Base-by-base conservation (phyloP, 2,888 invertebrate genomes). In the Harpagoxenus sublaevis region DNA sequence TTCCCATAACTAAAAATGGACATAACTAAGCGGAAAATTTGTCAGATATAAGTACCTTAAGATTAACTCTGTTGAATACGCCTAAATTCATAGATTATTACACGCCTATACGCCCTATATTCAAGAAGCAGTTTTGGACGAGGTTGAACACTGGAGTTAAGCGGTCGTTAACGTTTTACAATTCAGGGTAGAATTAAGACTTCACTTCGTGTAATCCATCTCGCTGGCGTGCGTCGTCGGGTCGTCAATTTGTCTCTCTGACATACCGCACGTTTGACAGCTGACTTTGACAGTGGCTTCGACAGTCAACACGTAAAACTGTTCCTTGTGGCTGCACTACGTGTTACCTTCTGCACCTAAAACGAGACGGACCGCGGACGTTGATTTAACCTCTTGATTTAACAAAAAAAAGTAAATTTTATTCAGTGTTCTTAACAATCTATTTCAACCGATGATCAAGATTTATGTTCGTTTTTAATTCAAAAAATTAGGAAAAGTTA, bases 11-110 rank as follows among this genome's bases (percentile, higher is more conserved):
- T 35, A 3, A 45, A 70, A 31, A 5, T 51, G 18, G n/a, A n/a
- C 18, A 31, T 8, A 0, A 65, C 60, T 10, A 53, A 39, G 10
- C 5, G 5, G 6, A 57, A 6, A 9, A 28, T 57, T 42, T 66
- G 31, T 28, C 18, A 23, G n/a, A 35, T 65, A 10, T 62, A 45
- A 70, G 15, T 95, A 97, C 97, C 96, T 97, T 97, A 94, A 97
- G 96, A 95, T 97, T 97, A 95, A 97, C 97, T 96, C 97, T 97
- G 95, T 97, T 97, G 95, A 97, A 97, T 94, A 97, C 96, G 96
- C 97, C 97, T 96, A 97, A 97, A 97, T 97, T 97, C 97, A 97
- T 97, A 97, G 95, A 95, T 94, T 92, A 93, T 87, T 92, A 90
- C 90, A 90, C 90, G 84, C 81, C 86, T 85, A 78, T 83, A 86